A percentile compares a stretch with the other conserved stretches of the same genome.
Conservation (phyloP, 2,797 vertebrate genomes). For the Tokudaia muenninki region DNA sequence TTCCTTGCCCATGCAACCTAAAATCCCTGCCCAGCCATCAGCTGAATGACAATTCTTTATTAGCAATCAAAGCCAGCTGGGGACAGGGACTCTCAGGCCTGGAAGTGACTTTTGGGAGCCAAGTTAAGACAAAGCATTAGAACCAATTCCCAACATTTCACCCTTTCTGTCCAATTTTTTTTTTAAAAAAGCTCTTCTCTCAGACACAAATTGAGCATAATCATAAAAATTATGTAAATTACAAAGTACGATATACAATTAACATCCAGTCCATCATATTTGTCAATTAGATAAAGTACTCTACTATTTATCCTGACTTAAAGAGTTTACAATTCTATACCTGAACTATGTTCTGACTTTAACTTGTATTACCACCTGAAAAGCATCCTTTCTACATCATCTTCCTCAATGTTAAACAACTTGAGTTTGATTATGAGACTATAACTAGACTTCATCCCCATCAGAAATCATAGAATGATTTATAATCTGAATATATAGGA, state of each 20-base stretch:
- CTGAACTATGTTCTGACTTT: not conserved
- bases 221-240: not conserved
- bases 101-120: not conserved
- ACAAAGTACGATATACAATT: not conserved
- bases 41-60: not conserved
- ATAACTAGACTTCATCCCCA: not conserved
- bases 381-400: not conserved
- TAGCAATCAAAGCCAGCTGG: not conserved
- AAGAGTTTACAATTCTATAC: not conserved
- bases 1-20: not conserved
- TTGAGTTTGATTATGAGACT: not conserved
- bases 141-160: too few relatives aligned
- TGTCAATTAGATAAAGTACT: not conserved
- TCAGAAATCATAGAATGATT: not conserved
- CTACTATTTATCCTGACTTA: not conserved
- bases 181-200: not conserved
- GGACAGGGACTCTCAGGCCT: not conserved
- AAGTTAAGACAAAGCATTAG: not conserved
- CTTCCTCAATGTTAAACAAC: not conserved
- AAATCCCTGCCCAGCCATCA: not conserved
- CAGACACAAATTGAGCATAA: not conserved
- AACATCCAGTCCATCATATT: not conserved
- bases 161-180: not conserved
- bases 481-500: not conserved
- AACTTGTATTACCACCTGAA: not conserved